Evolutionary conservation across 2,113 vertebrate species (phyloP).

Genomic region (Brachirus orientalis): DNA sequence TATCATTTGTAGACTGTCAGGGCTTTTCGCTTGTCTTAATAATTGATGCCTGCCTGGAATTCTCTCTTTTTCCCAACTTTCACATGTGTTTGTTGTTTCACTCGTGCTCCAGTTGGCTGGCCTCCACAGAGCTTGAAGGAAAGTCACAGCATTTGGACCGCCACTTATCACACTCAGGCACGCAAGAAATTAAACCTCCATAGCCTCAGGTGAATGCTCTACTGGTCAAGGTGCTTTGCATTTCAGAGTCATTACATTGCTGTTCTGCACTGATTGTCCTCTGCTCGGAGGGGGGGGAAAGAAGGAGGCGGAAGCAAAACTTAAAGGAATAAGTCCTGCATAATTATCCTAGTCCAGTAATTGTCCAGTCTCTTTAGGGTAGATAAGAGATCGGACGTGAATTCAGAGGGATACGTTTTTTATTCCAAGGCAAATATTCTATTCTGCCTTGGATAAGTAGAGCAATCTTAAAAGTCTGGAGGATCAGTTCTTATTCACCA

Average conservation of each 20-base stretch:
- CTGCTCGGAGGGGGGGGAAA: not conserved
- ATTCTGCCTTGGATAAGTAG: slow-evolving; percentile 32
- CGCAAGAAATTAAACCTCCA: slow-evolving; percentile 61
- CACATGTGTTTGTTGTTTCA: not conserved
- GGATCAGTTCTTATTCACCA: slow-evolving; percentile 53
- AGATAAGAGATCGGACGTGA: slow-evolving; percentile 7
- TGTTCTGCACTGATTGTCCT: slow-evolving; percentile 41
- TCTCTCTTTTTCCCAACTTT: slow-evolving; percentile 4
- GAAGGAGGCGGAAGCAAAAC: slow-evolving; percentile 11
- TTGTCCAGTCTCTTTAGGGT: slow-evolving; percentile 6
- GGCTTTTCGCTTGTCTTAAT: slow-evolving; percentile 46
- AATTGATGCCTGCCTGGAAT: slow-evolving; percentile 53
- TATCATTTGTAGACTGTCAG: slow-evolving; percentile 24
- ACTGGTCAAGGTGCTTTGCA: slow-evolving; percentile 59
- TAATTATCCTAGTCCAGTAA: slow-evolving; percentile 24
- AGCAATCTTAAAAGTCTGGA: slow-evolving; percentile 46
- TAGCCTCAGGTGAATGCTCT: slow-evolving; percentile 56
- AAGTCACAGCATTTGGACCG: slow-evolving; percentile 57
- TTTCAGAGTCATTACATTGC: slow-evolving; percentile 52
- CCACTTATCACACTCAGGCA: slow-evolving; percentile 65
- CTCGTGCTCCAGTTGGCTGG: slow-evolving; percentile 37
- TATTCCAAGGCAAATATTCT: slow-evolving; percentile 14
- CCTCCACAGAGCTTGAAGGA: slow-evolving; percentile 57
- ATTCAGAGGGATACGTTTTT: slow-evolving; percentile 37
- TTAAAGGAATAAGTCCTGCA: slow-evolving; percentile 16